Evolutionary conservation across 1,140 invertebrate species (phyloP), one percentile per base, ranked within the genome.

Genomic region (Prorops nasuta): DNA sequence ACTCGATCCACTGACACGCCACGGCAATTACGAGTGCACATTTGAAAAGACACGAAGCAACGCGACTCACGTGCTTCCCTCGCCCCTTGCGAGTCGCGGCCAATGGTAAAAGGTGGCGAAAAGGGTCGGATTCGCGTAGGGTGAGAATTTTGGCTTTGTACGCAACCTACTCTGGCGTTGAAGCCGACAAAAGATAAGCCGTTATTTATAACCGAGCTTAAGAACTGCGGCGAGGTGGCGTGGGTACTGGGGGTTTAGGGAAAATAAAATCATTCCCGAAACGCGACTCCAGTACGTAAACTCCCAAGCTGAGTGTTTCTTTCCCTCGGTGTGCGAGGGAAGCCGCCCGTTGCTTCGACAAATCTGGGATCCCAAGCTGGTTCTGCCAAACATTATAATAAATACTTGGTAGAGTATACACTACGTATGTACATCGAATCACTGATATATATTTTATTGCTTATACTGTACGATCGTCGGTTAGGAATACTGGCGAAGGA

Each of bases 171-270:
- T 49, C 39, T 51, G 54, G 60, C 56, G 64, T 69, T 60, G 64
- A 67, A 66, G 58, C 60, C 57, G 65, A 66, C 64, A 65, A 66
- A 68, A 69, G 66, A 69, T 69, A 69, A 69, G 66, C 66, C 35
- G 63, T 66, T 69, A 69, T 69, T 67, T 69, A 69, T 69, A 69
- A 66, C 64, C 58, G 28, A 37, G 63, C 63, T 67, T 69, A 67
- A 64, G 54, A 51, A 50, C 54, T 36, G 38, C 39, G 16, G 35
- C 24, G 41, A 21, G 34, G 10, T 28, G 24, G 22, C 31, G 51
- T 47, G 47, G 52, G 31, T 50, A n/a, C n/a, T n/a, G n/a, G n/a
- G 21, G 35, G 20, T 55, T 55, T 49, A 32, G 48, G 41, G 52
- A 60, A 55, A 60, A 60, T 60, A 60, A 60, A 60, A 60, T 60